Conservation (phyloP, 2,888 invertebrate genomes). For the Allacma fusca region DNA sequence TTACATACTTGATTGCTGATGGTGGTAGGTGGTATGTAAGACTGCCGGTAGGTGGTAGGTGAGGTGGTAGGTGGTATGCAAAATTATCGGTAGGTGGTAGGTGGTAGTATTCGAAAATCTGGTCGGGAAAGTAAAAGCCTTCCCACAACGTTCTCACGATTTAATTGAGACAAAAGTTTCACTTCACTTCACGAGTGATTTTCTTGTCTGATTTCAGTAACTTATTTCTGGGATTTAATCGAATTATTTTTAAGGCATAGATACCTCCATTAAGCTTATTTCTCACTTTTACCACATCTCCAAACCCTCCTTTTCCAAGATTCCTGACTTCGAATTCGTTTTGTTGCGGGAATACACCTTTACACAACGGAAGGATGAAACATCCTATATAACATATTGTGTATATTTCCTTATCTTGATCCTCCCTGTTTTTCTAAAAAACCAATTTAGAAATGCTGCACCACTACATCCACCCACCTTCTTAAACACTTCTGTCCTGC, state of each 20-base stretch:
- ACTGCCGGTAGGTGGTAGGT: too few species aligned
- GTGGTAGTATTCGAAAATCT: too few species aligned
- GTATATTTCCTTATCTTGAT: conserved; percentile 61
- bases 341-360: conserved; percentile 76
- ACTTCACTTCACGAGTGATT: conserved; percentile 95
- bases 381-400: too few species aligned
- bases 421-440: conserved; percentile 49
- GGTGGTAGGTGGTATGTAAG: too few species aligned
- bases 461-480: not conserved
- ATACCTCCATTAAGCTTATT: conserved; percentile 92
- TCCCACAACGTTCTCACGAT: conserved; percentile 99
- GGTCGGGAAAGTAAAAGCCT: too few species aligned
- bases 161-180: conserved; percentile 87
- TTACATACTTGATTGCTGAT: too few species aligned
- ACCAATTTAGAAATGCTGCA: conserved; percentile 11
- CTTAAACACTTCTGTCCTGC: not conserved
- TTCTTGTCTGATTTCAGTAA: conserved; percentile 86
- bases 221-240: conserved; percentile 83
- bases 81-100: too few species aligned
- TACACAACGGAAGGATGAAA: conserved; percentile 63
- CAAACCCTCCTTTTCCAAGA: conserved; percentile 94
- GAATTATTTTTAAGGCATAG: conserved; percentile 95
- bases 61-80: too few species aligned
- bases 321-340: conserved; percentile 82
- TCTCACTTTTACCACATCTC: conserved; percentile 88